These are phyloP conservation scores for Passer montanus DNA, from an alignment of 2,113 vertebrate genomes.

Conservation along the genomic window DNA sequence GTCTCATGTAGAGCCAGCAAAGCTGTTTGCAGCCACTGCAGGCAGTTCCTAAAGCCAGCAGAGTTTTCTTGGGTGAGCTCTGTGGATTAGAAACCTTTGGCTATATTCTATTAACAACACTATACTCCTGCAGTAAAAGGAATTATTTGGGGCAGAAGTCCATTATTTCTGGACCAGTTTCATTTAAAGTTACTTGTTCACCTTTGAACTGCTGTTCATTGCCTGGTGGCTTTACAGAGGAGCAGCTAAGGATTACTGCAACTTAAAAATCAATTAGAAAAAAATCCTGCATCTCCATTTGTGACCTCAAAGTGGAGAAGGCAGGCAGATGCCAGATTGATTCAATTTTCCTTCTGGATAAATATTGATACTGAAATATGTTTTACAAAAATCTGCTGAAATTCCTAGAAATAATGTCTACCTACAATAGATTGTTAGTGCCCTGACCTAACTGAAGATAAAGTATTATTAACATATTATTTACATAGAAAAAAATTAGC, in stretches of 20 bases:
- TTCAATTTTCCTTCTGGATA: conserved; percentile 15
- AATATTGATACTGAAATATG: conserved; percentile 8
- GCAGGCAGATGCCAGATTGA: background rate
- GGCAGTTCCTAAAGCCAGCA: background rate
- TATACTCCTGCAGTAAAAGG: background rate
- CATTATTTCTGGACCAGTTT: background rate
- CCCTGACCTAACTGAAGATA: background rate
- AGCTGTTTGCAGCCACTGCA: background rate
- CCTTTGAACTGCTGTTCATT: conserved; percentile 19
- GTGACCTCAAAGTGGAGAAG: conserved; percentile 8
- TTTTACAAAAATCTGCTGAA: background rate
- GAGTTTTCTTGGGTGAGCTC: background rate
- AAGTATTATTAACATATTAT: background rate
- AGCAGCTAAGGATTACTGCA: background rate
- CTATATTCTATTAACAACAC: background rate
- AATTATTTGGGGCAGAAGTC: background rate
- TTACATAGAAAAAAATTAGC: background rate
- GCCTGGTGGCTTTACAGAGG: background rate
- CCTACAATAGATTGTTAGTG: background rate
- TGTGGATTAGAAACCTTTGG: background rate
- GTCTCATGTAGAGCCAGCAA: background rate
- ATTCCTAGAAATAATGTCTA: background rate
- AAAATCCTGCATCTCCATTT: background rate
- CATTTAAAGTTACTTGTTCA: conserved; percentile 2
- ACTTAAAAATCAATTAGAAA: conserved; percentile 43